These are phyloP conservation scores for Tadarida brasiliensis DNA, from an alignment of 2,797 vertebrate species.

Conservation along the genomic window DNA sequence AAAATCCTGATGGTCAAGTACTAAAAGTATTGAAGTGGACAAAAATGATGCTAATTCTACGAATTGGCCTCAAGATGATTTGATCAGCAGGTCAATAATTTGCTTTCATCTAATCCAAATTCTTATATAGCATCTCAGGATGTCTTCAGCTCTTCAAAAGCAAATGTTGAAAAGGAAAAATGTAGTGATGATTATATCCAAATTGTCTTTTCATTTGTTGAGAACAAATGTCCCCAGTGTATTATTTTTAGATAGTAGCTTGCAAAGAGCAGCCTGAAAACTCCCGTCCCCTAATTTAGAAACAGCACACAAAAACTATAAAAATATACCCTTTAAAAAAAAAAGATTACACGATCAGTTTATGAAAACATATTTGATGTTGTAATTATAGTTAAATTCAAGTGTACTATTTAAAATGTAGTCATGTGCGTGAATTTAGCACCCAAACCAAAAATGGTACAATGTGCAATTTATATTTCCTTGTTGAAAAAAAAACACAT, in stretches of 20 bases:
- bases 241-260: constrained; percentile 80
- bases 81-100: background rate
- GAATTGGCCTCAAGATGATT: background rate
- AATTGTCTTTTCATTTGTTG: constrained; percentile 70
- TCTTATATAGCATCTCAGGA: background rate
- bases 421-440: background rate
- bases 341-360: constrained; percentile 66
- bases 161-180: constrained; percentile 49
- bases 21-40: background rate
- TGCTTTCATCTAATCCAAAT: background rate
- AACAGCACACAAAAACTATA: constrained; percentile 59
- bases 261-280: constrained; percentile 63
- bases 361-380: constrained; percentile 77
- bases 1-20: background rate
- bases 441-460: constrained; percentile 50
- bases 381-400: constrained; percentile 74
- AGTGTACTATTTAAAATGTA: constrained; percentile 71
- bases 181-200: constrained; percentile 56
- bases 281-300: constrained; percentile 73
- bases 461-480: constrained; percentile 60
- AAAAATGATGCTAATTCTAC: background rate
- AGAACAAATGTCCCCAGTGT: constrained; percentile 65
- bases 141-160: constrained; percentile 27
- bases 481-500: background rate
- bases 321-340: constrained; percentile 59